Percentiles rank a stretch among this genome's conserved stretches.
Conservation (phyloP, 2,888 invertebrate species). For the Eupsilia transversa region DNA sequence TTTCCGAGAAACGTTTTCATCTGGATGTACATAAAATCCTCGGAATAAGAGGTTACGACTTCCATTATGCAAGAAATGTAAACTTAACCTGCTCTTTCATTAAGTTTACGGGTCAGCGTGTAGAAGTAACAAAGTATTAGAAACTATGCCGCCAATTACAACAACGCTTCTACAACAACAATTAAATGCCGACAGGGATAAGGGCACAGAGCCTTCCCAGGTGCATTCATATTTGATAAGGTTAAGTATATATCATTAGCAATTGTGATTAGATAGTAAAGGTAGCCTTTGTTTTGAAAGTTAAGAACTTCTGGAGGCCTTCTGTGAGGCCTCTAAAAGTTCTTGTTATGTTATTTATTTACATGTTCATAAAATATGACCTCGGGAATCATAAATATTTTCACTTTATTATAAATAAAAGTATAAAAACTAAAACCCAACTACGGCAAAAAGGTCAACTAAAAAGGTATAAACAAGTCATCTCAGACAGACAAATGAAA, state of each 20-base stretch:
- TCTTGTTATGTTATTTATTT: too few species aligned
- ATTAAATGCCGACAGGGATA: constrained; percentile 33
- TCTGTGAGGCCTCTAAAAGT: neutral
- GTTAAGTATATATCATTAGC: constrained; percentile 40
- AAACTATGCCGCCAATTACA: constrained; percentile 10
- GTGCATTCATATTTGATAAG: constrained; percentile 38
- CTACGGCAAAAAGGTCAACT: too few species aligned
- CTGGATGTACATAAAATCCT: neutral
- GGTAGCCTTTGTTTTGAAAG: constrained; percentile 6
- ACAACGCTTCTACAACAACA: constrained; percentile 22
- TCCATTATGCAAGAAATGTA: constrained; percentile 16
- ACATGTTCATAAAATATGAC: neutral
- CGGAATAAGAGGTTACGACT: constrained; percentile 6
- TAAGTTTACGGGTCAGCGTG: constrained; percentile 28
- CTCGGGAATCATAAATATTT: neutral
- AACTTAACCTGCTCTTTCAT: constrained; percentile 27
- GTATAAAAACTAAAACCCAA: too few species aligned
- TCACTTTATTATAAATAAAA: neutral
- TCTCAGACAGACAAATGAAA: too few species aligned
- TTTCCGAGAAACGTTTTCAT: neutral
- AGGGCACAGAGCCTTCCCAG: neutral
- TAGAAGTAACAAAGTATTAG: constrained; percentile 18
- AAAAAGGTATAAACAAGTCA: too few species aligned
- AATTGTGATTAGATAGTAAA: constrained; percentile 27
- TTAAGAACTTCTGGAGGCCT: neutral